Percentiles rank a stretch among this genome's conserved stretches.
Evolutionary conservation across 2,888 invertebrate species (phyloP).

Genomic region (Pristionchus mayeri): DNA sequence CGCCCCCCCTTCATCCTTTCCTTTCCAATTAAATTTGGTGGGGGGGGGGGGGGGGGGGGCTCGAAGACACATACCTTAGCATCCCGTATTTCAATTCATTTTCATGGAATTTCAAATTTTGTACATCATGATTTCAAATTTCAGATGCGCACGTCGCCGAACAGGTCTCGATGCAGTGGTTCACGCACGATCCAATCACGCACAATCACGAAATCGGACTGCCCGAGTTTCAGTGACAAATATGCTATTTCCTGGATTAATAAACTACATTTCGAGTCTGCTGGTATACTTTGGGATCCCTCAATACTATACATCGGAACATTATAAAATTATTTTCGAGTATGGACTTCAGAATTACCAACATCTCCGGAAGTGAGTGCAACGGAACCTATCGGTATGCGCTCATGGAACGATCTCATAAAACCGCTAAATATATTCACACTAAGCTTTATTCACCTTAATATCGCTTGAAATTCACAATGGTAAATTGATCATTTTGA

Average conservation of each 20-base stretch:
- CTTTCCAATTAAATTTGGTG: too few species aligned
- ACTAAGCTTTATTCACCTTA: too few species aligned
- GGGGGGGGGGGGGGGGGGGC: too few species aligned
- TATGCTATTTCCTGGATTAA: too few species aligned
- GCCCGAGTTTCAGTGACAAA: constrained; percentile 66
- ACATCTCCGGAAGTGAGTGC: constrained; percentile 63
- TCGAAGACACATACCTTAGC: background rate
- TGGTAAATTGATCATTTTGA: too few species aligned
- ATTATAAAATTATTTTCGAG: background rate
- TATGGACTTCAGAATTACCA: constrained; percentile 54
- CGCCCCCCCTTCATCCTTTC: background rate
- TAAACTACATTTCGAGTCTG: too few species aligned
- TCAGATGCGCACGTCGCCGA: constrained; percentile 73
- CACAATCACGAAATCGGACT: constrained; percentile 73
- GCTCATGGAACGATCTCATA: constrained; percentile 65
- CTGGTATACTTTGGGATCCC: too few species aligned
- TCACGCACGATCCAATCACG: constrained; percentile 67
- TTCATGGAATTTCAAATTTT: background rate
- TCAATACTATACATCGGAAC: too few species aligned
- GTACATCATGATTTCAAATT: background rate
- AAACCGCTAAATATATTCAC: constrained; percentile 61
- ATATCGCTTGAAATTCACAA: too few species aligned
- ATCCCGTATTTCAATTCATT: background rate
- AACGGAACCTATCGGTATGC: constrained; percentile 72
- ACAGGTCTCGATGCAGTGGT: constrained; percentile 75